Evolutionary conservation across 2,888 invertebrate species (phyloP), one percentile per base, ranked within the genome.

Genomic region (Abrostola triplasia): DNA sequence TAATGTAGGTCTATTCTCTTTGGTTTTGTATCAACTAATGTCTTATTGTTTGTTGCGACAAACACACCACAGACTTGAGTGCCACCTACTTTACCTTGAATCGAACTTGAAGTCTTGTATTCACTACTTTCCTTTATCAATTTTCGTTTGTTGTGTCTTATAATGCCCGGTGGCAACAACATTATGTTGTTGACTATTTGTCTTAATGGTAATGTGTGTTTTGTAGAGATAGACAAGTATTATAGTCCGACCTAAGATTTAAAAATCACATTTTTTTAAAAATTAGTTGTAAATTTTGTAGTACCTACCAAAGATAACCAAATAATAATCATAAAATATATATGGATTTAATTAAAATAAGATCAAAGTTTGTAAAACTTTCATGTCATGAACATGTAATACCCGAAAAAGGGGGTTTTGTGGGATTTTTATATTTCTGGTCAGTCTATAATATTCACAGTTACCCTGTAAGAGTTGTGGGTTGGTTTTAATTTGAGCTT

Each of bases 401-500:
- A 4, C 24, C n/a, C n/a, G n/a, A n/a, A n/a, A n/a, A n/a, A n/a
- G n/a, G n/a, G n/a, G n/a, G n/a, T n/a, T n/a, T n/a, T n/a, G n/a
- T n/a, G n/a, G n/a, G 5, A 11, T 42, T 42, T 12, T 5, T 5
- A 12, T 8, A 9, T 24, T 9, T 9, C 24, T 24, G 44, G 44
- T 47, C 44, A 2, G 44, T 10, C 44, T 53, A 52, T 49, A 71
- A 71, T 48, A 77, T 84, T 90, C 93, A 91, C 93, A 93, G 93
- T 93, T 93, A 81, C 91, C 88, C 92, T 93, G 94, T 93, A 93
- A 93, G 92, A 89, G 84, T 62, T 83, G 52, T 64, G 64, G 64
- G 62, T 70, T 65, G 73, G 67, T 70, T 62, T 77, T 56, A 65
- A 64, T 66, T 69, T 67, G 67, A 60, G 67, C 66, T 68, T 65